phyloP scores from a whole-genome alignment of 2,797 vertebrate species.

The Acanthurus lineatus region DNA sequence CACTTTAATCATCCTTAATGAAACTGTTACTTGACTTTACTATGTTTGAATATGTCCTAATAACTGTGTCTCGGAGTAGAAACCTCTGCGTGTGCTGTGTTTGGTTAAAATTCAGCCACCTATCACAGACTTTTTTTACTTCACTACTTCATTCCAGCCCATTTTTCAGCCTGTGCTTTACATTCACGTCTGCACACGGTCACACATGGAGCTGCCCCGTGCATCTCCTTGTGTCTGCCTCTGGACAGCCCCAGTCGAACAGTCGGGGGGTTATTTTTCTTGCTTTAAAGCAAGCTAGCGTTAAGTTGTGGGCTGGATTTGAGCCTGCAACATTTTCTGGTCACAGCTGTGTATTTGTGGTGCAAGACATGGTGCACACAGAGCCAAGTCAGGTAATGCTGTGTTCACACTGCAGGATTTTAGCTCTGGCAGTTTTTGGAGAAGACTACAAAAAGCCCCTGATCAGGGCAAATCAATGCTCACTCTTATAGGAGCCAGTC shows the following conservation, averaged over 20 bases:
- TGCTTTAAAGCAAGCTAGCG: conserved; percentile 7
- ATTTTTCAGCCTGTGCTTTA: conserved; percentile 11
- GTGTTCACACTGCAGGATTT: too few relatives aligned
- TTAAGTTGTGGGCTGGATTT: conserved; percentile 28
- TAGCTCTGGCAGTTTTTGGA: too few relatives aligned
- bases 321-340: conserved; percentile 16
- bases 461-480: too few relatives aligned
- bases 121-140: conserved; percentile 4
- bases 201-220: conserved; percentile 9
- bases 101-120: neutral
- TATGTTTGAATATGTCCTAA: neutral
- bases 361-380: conserved; percentile 2
- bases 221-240: conserved; percentile 19
- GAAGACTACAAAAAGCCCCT: too few relatives aligned
- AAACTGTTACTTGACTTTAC: neutral
- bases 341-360: conserved; percentile 1
- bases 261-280: conserved; percentile 1
- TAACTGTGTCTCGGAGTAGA: neutral
- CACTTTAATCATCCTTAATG: neutral
- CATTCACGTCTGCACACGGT: conserved; percentile 17
- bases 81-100: neutral
- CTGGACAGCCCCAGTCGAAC: conserved; percentile 8
- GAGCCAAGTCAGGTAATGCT: neutral
- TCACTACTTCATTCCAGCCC: conserved; percentile 12
- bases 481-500: too few relatives aligned